These are phyloP conservation scores for Drosophila flavopinicola DNA, from an alignment of 2,888 invertebrate genomes.

Conservation along the genomic window DNA sequence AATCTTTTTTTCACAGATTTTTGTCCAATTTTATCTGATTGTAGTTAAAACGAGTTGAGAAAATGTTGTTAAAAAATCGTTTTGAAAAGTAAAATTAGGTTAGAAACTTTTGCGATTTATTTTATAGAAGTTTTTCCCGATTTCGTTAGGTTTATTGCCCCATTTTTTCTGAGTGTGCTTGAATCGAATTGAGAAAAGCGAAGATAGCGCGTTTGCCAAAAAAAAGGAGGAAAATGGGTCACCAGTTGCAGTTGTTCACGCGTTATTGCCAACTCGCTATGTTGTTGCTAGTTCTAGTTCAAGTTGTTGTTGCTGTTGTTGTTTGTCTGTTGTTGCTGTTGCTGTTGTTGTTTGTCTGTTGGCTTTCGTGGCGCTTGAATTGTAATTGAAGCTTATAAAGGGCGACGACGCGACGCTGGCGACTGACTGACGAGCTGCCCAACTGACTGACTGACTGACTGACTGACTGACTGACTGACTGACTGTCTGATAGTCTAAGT, in stretches of 20 bases:
- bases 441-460: conserved; percentile 27
- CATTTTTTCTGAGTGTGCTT: no score
- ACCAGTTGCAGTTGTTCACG: conserved; percentile 63
- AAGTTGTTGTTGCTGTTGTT: conserved; percentile 5
- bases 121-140: no score
- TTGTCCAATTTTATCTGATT: no score
- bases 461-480: conserved; percentile 12
- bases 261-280: conserved; percentile 25
- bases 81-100: no score
- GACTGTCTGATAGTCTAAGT: conserved; percentile 6
- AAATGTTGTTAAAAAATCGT: no score
- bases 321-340: conserved; percentile 13
- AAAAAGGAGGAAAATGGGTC: conserved; percentile 55
- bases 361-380: conserved; percentile 56
- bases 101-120: no score
- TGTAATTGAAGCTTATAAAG: conserved; percentile 64
- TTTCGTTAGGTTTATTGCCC: no score
- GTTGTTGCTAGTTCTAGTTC: conserved; percentile 7
- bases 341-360: conserved; percentile 32
- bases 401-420: conserved; percentile 44
- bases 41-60: no score
- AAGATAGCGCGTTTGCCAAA: conserved; percentile 24
- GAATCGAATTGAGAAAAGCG: neutral
- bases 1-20: no score
- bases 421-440: conserved; percentile 35